These are phyloP conservation scores for Polymixis lichenea DNA, from an alignment of 2,888 invertebrate species.

Conservation along the genomic window DNA sequence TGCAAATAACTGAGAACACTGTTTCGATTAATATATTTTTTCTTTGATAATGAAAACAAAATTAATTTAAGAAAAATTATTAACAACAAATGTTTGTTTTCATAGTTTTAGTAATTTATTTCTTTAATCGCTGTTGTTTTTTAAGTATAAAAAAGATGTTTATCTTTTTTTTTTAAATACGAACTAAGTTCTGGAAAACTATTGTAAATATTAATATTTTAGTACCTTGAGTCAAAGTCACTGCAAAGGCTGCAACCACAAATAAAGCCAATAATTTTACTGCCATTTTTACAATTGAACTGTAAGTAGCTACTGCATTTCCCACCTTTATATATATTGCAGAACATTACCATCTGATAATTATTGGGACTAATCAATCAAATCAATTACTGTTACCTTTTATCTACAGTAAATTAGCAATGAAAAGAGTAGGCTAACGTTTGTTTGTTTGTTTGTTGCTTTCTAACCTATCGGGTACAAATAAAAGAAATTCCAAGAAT, in stretches of 20 bases:
- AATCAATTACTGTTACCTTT: not conserved
- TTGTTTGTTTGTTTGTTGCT: too few relatives aligned
- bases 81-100: too few relatives aligned
- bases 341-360: slow-evolving; percentile 19
- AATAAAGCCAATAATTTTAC: slow-evolving; percentile 40
- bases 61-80: too few relatives aligned
- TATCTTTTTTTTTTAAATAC: not conserved
- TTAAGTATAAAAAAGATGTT: too few relatives aligned
- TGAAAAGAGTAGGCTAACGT: not conserved
- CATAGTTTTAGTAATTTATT: too few relatives aligned
- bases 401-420: slow-evolving; percentile 15
- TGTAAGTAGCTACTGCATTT: not conserved
- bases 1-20: too few relatives aligned
- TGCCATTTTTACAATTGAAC: slow-evolving; percentile 51
- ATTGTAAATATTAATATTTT: not conserved
- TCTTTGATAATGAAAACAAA: too few relatives aligned
- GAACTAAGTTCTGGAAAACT: not conserved
- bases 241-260: slow-evolving; percentile 36
- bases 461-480: not conserved
- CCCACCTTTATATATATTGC: slow-evolving; percentile 19
- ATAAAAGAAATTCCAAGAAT: not conserved
- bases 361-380: not conserved
- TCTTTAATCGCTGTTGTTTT: too few relatives aligned
- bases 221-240: slow-evolving; percentile 47
- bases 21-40: too few relatives aligned